Base-by-base conservation (phyloP, 2,888 invertebrate genomes). In the Ptilodon capucinus region DNA sequence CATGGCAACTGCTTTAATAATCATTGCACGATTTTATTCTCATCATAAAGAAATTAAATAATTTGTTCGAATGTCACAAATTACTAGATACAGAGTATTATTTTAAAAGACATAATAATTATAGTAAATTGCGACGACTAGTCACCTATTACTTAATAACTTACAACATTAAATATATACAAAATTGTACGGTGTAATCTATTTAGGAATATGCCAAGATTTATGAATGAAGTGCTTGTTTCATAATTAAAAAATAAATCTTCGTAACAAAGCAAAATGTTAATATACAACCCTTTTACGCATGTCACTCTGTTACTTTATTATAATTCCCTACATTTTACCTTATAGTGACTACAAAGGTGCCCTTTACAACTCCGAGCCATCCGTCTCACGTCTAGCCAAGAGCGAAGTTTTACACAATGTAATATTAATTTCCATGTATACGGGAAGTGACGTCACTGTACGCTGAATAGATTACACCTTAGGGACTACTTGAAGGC, bases 61-160 rank as follows among this genome's bases (percentile, higher is more conserved):
- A 59, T 50, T 46, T 44, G 49, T 50, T 52, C 46, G 56, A 52
- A 44, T 46, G 41, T 44, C 50, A 56, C 42, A 54, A 52, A 46
- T 57, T 39, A 54, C 44, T 51, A 48, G 45, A 50, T 49, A 54
- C 18, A 47, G 35, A 48, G 46, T 60, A 54, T 46, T 54, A 52
- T 47, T 42, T 54, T 19, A 25, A 40, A 25, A 25, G 7, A 14
- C 48, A 57, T 47, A 59, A 61, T 62, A 59, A 57, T 59, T 65
- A 48, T 49, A 57, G 64, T 62, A 65, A 70, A 70, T 73, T 74
- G 79, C 78, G 81, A 83, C 78, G 84, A 84, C 84, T 85, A 84
- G 84, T 74, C 81, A 83, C 78, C 72, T 73, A 74, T 71, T 69
- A 57, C 57, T 48, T 60, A 65, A 74, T 68, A 63, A 69, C 59